phyloP scores from a whole-genome alignment of 2,797 vertebrate species.

The Mionectes olivaceus region DNA sequence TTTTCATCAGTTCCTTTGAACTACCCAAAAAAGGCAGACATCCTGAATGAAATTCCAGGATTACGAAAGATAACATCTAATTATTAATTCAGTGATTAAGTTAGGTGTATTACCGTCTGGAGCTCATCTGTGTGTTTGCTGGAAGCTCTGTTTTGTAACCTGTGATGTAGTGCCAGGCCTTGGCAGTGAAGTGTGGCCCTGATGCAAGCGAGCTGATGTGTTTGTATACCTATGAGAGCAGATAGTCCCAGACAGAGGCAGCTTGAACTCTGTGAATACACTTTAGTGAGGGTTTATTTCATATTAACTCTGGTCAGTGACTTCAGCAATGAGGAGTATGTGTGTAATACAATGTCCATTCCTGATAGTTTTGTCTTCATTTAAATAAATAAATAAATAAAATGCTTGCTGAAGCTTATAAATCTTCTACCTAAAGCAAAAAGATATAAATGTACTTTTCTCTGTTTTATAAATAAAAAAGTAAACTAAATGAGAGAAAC shows the following conservation, averaged over 20 bases:
- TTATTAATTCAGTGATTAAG: background rate
- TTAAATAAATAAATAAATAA: background rate
- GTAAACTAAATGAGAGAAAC: background rate
- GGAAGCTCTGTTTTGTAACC: slow-evolving; percentile 38
- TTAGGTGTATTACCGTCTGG: background rate
- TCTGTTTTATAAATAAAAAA: background rate
- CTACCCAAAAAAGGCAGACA: background rate
- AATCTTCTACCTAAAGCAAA: background rate
- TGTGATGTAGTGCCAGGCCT: slow-evolving; percentile 44
- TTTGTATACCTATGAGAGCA: slow-evolving; percentile 39
- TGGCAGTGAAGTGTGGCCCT: background rate
- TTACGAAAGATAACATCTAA: background rate
- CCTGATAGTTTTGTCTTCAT: background rate
- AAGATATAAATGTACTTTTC: background rate
- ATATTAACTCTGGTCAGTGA: background rate
- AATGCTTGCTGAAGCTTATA: background rate
- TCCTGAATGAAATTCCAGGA: background rate
- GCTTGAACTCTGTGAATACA: slow-evolving; percentile 3
- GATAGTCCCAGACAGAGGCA: slow-evolving; percentile 17
- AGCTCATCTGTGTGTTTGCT: background rate
- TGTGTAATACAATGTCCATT: background rate
- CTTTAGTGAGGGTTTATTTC: slow-evolving; percentile 49
- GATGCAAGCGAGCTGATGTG: background rate
- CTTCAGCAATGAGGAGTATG: slow-evolving; percentile 11
- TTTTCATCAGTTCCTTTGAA: background rate